phyloP scores from a whole-genome alignment of 1,140 invertebrate genomes.

The Acromyrmex charruanus region DNA sequence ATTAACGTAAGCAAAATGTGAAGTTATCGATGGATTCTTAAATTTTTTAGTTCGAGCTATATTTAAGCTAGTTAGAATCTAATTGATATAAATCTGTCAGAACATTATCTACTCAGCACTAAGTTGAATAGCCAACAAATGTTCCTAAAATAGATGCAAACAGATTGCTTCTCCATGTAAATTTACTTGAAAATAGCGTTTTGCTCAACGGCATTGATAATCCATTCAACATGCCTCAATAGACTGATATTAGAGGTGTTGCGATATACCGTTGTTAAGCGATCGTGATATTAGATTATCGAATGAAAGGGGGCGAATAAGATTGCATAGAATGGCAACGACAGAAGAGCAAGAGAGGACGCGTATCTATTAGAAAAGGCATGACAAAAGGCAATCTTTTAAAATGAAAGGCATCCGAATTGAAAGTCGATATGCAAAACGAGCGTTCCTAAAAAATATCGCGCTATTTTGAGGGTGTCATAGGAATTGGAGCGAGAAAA shows the following conservation, averaged over 20 bases:
- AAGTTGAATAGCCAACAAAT: constrained; percentile 20
- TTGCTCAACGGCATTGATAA: constrained; percentile 42
- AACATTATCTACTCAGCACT: neutral
- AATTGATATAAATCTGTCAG: neutral
- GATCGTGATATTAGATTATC: constrained; percentile 65
- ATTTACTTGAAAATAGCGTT: constrained; percentile 50
- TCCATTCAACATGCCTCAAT: constrained; percentile 30
- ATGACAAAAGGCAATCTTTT: neutral
- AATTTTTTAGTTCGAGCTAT: neutral
- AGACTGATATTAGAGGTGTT: constrained; percentile 49
- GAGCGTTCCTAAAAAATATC: constrained; percentile 5
- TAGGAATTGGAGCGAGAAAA: constrained; percentile 62
- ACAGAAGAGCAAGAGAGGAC: constrained; percentile 16
- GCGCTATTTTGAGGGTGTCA: constrained; percentile 18
- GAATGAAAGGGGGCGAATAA: constrained; percentile 36
- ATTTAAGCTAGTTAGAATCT: neutral
- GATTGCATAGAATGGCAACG: neutral
- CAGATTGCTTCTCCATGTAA: constrained; percentile 24
- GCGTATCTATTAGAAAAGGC: neutral
- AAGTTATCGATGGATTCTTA: neutral
- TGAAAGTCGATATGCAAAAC: constrained; percentile 26
- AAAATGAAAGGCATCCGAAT: constrained; percentile 23
- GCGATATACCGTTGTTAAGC: constrained; percentile 46
- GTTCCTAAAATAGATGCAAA: neutral
- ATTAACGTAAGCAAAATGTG: neutral